phyloP scores from a whole-genome alignment of 2,113 vertebrate species.

The Raphicerus campestris region DNA sequence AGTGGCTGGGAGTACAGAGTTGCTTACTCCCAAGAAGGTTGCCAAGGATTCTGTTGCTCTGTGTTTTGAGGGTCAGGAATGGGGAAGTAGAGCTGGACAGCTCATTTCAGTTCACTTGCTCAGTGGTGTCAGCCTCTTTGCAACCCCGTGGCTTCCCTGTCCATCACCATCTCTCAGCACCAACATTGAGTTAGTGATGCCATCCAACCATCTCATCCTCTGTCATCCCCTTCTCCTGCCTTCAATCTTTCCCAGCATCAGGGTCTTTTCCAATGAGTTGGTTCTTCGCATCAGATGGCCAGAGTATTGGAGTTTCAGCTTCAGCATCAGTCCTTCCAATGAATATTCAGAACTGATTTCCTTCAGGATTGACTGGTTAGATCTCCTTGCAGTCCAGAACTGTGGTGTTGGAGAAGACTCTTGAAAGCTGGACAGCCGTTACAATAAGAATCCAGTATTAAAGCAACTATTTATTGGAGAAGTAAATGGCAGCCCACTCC shows the following conservation, averaged over 20 bases:
- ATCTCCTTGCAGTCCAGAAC: not conserved
- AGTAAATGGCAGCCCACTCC: too few relatives aligned
- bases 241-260: not conserved
- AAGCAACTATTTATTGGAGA: not conserved
- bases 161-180: not conserved
- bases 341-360: not conserved
- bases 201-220: not conserved
- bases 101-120: not conserved
- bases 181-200: not conserved
- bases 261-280: not conserved
- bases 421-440: not conserved
- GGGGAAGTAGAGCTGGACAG: not conserved
- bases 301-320: not conserved
- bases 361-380: not conserved
- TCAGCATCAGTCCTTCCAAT: not conserved
- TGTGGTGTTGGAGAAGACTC: not conserved
- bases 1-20: not conserved
- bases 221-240: not conserved
- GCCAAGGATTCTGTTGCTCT: not conserved
- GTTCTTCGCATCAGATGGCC: not conserved
- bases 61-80: not conserved
- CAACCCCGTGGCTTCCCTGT: not conserved
- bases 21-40: not conserved
- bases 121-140: not conserved
- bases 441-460: not conserved